Base-by-base conservation (phyloP, 2,888 invertebrate species). In the Lobophora halterata region DNA sequence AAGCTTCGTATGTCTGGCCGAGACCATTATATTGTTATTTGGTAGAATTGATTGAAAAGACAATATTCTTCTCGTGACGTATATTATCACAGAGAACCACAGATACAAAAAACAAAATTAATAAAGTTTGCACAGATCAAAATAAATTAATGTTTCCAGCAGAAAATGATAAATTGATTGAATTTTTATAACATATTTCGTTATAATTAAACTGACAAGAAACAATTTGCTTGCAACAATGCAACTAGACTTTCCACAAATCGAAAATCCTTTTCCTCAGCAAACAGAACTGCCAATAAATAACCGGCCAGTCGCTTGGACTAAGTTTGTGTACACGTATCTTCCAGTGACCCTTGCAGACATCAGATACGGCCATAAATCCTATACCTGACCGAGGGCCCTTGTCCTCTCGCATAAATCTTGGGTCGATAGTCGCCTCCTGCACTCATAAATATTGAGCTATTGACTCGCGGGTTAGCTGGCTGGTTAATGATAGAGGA, bases 401-500 rank as follows among this genome's bases (percentile, higher is more conserved):
- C 77, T 80, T 77, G 78, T 73, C 78, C 68, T 63, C 58, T 54
- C 58, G 60, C 68, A 78, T 80, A 80, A 78, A 80, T 80, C 80
- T 69, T 54, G 56, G 36, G 31, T 33, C 43, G 60, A 58, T 52
- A 53, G 54, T n/a, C 55, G 61, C 53, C 61, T 60, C 69, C 56
- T 42, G 52, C 37, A 40, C 63, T 65, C 69, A 65, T 79, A 78
- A 78, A 79, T 79, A 79, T 78, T 76, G 79, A 78, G 77, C 77
- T 79, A 79, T 79, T 76, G 79, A 78, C 70, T 75, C 58, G 67
- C 68, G 43, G 42, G 46, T 39, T 42, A 37, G 29, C 31, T 25
- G 39, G 30, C 30, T 37, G 38, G 33, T 36, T 46, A 41, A 32
- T 49, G 50, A 48, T 47, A 49, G 50, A 25, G 13, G 36, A 36